phyloP scores from a whole-genome alignment of 2,888 invertebrate species.

The Pandemis heparana region DNA sequence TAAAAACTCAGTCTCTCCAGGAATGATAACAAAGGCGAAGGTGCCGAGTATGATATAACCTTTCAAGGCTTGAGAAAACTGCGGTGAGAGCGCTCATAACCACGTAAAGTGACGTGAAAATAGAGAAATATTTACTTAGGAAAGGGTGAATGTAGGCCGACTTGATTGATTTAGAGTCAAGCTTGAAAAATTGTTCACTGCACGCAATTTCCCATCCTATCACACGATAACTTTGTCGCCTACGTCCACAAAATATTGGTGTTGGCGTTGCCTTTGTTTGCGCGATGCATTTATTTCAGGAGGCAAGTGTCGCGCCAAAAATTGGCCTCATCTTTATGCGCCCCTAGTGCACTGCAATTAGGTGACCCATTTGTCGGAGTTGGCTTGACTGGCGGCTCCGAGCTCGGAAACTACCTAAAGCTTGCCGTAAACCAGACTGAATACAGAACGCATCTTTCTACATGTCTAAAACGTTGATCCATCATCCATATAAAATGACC shows the following conservation, averaged over 20 bases:
- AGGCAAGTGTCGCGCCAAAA: conserved; percentile 38
- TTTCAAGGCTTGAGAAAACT: conserved; percentile 59
- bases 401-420: conserved; percentile 1
- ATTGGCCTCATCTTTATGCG: conserved; percentile 41
- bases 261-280: conserved; percentile 27
- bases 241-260: conserved; percentile 31
- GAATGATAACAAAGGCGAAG: not conserved
- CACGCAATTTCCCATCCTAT: conserved; percentile 8
- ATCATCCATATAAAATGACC: conserved; percentile 12
- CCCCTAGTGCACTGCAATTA: conserved; percentile 40
- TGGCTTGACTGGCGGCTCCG: conserved; percentile 12
- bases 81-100: not conserved
- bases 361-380: conserved; percentile 40
- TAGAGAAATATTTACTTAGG: conserved; percentile 6
- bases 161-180: conserved; percentile 8
- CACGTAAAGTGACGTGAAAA: conserved; percentile 9
- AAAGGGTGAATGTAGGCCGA: conserved; percentile 2
- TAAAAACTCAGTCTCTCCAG: not conserved
- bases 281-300: conserved; percentile 32
- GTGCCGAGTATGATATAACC: not conserved
- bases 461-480: not conserved
- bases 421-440: not conserved
- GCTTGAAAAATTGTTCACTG: not conserved
- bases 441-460: not conserved
- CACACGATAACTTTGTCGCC: conserved; percentile 13